Evolutionary conservation across 1,140 invertebrate species (phyloP).

Genomic region (Lordiphosa clarofinis): DNA sequence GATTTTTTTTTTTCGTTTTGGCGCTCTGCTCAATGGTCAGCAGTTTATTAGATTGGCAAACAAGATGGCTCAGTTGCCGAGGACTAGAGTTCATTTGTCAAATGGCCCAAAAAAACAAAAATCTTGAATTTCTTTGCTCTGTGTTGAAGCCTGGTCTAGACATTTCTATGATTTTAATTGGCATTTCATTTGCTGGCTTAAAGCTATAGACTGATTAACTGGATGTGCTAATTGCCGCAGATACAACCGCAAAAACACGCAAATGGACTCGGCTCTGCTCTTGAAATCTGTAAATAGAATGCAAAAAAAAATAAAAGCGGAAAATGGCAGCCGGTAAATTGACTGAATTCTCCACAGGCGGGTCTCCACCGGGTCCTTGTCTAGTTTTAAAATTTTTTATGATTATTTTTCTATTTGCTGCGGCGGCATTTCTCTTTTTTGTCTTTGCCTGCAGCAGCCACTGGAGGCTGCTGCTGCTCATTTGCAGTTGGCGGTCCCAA

Average conservation of each 20-base stretch:
- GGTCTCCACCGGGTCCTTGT: slow-evolving; percentile 15
- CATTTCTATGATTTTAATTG: slow-evolving; percentile 34
- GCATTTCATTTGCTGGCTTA: slow-evolving; percentile 20
- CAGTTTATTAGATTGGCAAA: slow-evolving; percentile 66
- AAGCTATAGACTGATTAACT: background rate
- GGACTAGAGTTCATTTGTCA: slow-evolving; percentile 17
- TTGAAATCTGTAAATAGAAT: slow-evolving; percentile 44
- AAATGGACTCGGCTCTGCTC: slow-evolving; percentile 22
- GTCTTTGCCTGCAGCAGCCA: slow-evolving; percentile 1
- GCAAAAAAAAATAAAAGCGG: slow-evolving; percentile 4
- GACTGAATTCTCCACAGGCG: slow-evolving; percentile 58
- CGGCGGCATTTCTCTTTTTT: slow-evolving; percentile 20
- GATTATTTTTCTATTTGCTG: slow-evolving; percentile 58
- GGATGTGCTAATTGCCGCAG: slow-evolving; percentile 48
- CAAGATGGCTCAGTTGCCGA: slow-evolving; percentile 23
- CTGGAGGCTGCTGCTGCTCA: slow-evolving; percentile 47
- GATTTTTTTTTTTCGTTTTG: no score
- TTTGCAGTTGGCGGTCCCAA: slow-evolving; percentile 48
- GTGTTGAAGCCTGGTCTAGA: slow-evolving; percentile 3
- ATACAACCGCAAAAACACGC: slow-evolving; percentile 21
- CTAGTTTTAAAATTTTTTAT: slow-evolving; percentile 58
- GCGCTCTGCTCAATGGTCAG: slow-evolving; percentile 26
- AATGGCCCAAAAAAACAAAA: background rate
- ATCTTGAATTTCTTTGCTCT: background rate
- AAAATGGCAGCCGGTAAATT: slow-evolving; percentile 41